Conservation (phyloP, 2,113 vertebrate genomes). For the Tragelaphus buxtoni region DNA sequence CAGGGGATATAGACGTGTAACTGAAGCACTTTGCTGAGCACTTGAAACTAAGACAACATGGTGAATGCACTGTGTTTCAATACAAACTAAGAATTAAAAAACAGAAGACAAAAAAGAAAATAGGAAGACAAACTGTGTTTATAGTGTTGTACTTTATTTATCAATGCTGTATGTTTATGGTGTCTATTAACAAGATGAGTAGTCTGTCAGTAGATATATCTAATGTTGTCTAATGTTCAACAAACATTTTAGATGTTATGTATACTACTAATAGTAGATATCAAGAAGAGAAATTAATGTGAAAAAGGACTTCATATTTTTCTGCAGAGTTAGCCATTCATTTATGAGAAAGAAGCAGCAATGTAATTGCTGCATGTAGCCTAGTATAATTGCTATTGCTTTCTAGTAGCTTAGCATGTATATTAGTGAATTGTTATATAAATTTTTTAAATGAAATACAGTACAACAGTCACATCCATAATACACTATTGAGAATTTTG, state of each 20-base stretch:
- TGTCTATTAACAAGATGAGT: background rate
- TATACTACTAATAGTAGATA: background rate
- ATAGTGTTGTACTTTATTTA: background rate
- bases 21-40: background rate
- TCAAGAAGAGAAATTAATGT: background rate
- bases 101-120: background rate
- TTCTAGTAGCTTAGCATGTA: background rate
- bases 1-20: fast-evolving
- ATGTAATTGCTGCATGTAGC: background rate
- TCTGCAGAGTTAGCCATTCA: background rate
- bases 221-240: background rate
- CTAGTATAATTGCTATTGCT: background rate
- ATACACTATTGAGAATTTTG: background rate
- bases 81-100: background rate
- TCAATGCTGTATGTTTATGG: background rate
- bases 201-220: background rate
- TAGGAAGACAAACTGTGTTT: background rate
- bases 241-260: background rate
- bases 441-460: background rate
- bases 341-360: background rate
- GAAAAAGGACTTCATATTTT: background rate
- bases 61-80: background rate
- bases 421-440: background rate
- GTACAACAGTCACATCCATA: background rate
- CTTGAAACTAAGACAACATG: background rate